These are phyloP conservation scores for Drosophila neonasuta DNA, from an alignment of 2,888 invertebrate species.

Conservation along the genomic window DNA sequence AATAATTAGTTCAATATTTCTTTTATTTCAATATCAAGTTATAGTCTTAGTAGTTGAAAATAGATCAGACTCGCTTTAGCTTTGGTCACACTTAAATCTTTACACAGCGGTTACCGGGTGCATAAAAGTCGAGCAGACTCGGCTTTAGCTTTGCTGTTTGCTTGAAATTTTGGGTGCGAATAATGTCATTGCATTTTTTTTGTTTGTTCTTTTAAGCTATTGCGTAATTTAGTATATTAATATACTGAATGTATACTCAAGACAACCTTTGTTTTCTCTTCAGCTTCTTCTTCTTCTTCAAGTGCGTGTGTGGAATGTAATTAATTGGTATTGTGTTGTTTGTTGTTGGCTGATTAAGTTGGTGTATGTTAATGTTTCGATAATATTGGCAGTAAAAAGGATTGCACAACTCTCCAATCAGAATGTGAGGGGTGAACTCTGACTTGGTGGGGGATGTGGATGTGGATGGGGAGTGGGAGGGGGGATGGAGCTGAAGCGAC, in stretches of 20 bases:
- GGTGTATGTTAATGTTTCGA: constrained; percentile 45
- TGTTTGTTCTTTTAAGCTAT: constrained; percentile 21
- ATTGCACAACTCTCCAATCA: constrained; percentile 31
- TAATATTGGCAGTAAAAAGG: constrained; percentile 29
- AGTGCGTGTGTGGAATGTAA: constrained; percentile 7
- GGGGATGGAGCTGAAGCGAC: constrained; percentile 17
- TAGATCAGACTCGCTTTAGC: too few relatives aligned
- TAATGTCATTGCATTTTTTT: constrained; percentile 1
- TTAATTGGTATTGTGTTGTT: constrained; percentile 40
- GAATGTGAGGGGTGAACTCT: neutral
- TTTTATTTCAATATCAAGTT: too few relatives aligned
- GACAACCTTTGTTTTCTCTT: neutral
- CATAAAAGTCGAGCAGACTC: neutral
- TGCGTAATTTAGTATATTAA: constrained; percentile 33
- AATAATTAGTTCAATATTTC: too few relatives aligned
- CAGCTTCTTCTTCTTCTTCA: neutral
- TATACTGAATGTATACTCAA: neutral
- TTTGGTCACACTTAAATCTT: too few relatives aligned
- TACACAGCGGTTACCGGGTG: too few relatives aligned
- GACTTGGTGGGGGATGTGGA: neutral
- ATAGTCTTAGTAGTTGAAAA: too few relatives aligned
- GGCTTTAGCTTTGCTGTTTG: neutral
- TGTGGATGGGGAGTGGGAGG: neutral
- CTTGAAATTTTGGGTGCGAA: constrained; percentile 17
- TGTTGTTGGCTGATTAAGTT: constrained; percentile 53